These are phyloP conservation scores for Leptodactylus fallax DNA, from an alignment of 2,797 vertebrate genomes.

Conservation along the genomic window DNA sequence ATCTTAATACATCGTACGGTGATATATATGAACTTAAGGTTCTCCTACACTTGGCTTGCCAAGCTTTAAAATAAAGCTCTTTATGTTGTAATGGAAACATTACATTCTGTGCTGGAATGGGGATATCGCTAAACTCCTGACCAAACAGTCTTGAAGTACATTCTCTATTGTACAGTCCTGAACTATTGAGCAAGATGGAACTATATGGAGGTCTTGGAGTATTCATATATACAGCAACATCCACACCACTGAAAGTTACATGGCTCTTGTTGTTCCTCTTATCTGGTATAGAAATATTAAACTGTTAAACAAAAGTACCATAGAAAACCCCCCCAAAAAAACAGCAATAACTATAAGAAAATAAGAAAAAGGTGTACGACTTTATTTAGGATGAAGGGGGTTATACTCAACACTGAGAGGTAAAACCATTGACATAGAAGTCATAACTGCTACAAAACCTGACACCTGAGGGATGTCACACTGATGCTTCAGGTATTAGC, in stretches of 20 bases:
- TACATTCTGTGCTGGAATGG: conserved; percentile 46
- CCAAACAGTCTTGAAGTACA: background rate
- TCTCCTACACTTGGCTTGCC: conserved; percentile 49
- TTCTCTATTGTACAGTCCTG: conserved; percentile 11
- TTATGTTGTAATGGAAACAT: conserved; percentile 51
- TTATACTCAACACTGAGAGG: too few species aligned
- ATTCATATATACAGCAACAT: background rate
- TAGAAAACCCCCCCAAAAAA: too few species aligned
- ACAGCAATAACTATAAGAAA: too few species aligned
- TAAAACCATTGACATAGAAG: too few species aligned
- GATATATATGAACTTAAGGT: conserved; percentile 45
- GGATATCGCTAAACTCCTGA: conserved; percentile 22
- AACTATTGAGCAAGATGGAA: background rate
- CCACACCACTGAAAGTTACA: conserved; percentile 57
- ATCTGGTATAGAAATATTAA: conserved; percentile 59
- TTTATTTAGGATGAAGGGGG: too few species aligned
- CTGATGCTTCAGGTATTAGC: too few species aligned
- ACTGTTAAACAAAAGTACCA: background rate
- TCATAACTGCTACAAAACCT: too few species aligned
- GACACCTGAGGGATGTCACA: too few species aligned
- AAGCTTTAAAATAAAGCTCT: conserved; percentile 63
- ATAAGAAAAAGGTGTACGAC: too few species aligned
- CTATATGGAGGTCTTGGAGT: background rate
- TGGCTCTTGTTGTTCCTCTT: conserved; percentile 66
- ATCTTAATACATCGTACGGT: conserved; percentile 72